Conservation (phyloP, 53 echinoderm and acorn worm genomes). For the Stichopus horrens region DNA sequence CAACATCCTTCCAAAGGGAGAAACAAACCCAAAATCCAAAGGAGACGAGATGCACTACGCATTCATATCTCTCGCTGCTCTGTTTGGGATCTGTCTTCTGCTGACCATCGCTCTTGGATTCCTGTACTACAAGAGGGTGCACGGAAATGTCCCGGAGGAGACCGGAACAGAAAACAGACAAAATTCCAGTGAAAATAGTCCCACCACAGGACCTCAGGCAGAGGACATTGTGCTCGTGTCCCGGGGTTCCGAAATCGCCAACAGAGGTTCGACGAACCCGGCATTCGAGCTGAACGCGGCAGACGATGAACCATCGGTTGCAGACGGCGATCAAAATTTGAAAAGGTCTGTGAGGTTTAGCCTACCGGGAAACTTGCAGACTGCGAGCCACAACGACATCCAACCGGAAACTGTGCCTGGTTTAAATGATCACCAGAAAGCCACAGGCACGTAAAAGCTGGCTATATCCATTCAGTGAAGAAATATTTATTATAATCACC, state of each 20-base stretch:
- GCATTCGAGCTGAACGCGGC: neutral
- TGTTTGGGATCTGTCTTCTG: conserved; percentile 26
- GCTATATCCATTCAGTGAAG: no score
- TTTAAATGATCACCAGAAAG: neutral
- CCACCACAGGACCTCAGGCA: neutral
- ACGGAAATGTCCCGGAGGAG: neutral
- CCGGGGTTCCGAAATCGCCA: neutral
- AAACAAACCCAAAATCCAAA: neutral
- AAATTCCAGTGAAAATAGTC: neutral
- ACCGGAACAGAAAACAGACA: neutral
- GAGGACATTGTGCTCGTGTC: conserved; percentile 13
- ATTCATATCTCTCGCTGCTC: conserved; percentile 17
- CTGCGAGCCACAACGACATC: neutral
- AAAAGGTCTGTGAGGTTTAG: conserved; percentile 21
- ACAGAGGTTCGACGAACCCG: neutral
- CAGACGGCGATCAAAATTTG: neutral
- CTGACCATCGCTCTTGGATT: conserved; percentile 10
- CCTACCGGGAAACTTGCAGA: neutral
- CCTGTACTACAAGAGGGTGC: conserved; percentile 32
- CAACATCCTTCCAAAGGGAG: neutral
- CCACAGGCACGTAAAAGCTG: no score
- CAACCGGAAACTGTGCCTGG: neutral
- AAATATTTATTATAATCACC: no score
- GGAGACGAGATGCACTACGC: conserved; percentile 28
- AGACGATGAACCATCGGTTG: neutral